These are phyloP conservation scores for Channa maculata DNA, from an alignment of 2,113 vertebrate genomes.

Conservation along the genomic window DNA sequence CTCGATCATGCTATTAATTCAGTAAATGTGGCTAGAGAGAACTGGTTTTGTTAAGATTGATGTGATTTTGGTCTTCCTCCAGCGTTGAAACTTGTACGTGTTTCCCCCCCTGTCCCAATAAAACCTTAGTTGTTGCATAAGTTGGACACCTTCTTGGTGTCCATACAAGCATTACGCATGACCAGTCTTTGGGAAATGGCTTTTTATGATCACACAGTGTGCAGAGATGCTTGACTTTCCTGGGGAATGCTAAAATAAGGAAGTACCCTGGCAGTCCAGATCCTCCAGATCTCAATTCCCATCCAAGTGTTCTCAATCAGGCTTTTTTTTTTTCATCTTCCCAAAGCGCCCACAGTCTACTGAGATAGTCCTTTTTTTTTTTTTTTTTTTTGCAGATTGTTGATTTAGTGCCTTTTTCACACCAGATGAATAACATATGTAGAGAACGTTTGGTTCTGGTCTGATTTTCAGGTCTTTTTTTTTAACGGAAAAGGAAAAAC, in stretches of 20 bases:
- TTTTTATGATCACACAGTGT: conserved; percentile 59
- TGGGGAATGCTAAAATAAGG: conserved; percentile 10
- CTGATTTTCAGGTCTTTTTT: conserved; percentile 36
- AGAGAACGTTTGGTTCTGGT: conserved; percentile 27
- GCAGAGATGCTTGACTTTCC: conserved; percentile 42
- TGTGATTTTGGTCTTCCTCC: conserved; percentile 38
- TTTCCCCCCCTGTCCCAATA: conserved; percentile 26
- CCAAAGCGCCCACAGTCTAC: conserved; percentile 23
- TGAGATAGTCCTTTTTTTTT: conserved; percentile 29
- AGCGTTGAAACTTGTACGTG: neutral
- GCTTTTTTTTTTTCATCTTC: conserved; percentile 20
- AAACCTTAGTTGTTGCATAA: conserved; percentile 53
- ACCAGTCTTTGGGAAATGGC: conserved; percentile 12
- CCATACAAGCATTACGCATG: neutral
- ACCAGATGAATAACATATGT: conserved; percentile 81
- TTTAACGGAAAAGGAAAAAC: conserved; percentile 25
- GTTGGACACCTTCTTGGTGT: conserved; percentile 23
- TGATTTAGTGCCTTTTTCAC: conserved; percentile 66
- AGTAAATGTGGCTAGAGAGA: neutral
- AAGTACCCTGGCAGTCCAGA: conserved; percentile 32
- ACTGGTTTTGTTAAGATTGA: conserved; percentile 8
- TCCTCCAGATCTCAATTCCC: conserved; percentile 9
- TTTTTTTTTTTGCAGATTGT: conserved; percentile 19
- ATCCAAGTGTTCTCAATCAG: conserved; percentile 34
- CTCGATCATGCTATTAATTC: conserved; percentile 4